Evolutionary conservation across 2,888 invertebrate species (phyloP).

Genomic region (Stenolophus ochropezus): DNA sequence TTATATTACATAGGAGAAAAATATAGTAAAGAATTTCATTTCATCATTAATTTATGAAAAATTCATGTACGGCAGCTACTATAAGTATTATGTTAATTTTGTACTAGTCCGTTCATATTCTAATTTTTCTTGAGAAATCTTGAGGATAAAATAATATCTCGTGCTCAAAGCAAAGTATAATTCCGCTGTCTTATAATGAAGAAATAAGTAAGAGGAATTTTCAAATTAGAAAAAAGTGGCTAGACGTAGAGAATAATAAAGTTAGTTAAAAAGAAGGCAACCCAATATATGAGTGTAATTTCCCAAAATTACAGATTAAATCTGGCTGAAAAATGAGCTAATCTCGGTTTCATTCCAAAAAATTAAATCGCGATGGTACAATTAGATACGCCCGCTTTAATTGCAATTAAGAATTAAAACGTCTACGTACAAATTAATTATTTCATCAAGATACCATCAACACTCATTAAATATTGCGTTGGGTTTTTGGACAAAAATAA

Average conservation of each 20-base stretch:
- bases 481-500: neutral
- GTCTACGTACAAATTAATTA: slow-evolving; percentile 16
- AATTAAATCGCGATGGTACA: slow-evolving; percentile 1
- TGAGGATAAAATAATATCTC: too few species aligned
- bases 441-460: slow-evolving; percentile 13
- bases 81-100: too few species aligned
- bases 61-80: too few species aligned
- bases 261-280: neutral
- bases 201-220: too few species aligned
- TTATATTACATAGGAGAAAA: too few species aligned
- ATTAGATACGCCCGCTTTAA: slow-evolving; percentile 2
- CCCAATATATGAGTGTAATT: neutral
- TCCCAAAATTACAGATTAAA: neutral
- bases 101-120: too few species aligned
- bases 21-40: too few species aligned
- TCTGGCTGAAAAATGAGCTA: neutral
- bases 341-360: neutral
- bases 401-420: slow-evolving; percentile 23
- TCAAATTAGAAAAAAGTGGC: neutral
- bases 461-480: slow-evolving; percentile 1
- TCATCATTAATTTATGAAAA: too few species aligned
- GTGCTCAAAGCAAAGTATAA: too few species aligned
- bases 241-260: neutral
- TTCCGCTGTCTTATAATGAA: too few species aligned
- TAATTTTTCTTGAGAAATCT: too few species aligned